Percentiles rank a stretch among this genome's conserved stretches.
Conservation (phyloP, 1,140 invertebrate genomes). For the Drosophila novamexicana region DNA sequence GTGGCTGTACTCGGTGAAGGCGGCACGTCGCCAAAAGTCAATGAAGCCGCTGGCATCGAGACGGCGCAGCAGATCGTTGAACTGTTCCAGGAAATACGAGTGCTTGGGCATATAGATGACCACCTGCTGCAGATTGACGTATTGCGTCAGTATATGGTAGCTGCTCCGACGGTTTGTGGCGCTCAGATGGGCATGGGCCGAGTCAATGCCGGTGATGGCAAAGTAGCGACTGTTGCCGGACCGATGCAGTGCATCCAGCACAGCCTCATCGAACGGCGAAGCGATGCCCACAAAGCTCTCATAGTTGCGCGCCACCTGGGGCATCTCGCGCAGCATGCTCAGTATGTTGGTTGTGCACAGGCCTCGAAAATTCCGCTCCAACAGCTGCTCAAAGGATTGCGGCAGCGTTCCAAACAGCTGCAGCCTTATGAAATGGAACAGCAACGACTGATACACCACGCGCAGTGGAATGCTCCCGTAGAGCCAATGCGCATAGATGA, state of each 20-base stretch:
- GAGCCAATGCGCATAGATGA: conserved; percentile 68
- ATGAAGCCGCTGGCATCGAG: conserved; percentile 57
- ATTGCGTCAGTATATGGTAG: conserved; percentile 47
- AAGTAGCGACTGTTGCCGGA: conserved; percentile 27
- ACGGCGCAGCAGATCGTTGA: conserved; percentile 30
- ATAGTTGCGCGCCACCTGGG: conserved; percentile 18
- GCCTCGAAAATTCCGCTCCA: conserved; percentile 41
- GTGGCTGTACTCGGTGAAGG: conserved; percentile 33
- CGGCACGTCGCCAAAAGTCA: conserved; percentile 42
- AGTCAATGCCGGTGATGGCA: conserved; percentile 52
- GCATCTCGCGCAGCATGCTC: conserved; percentile 54
- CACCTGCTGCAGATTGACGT: conserved; percentile 59
- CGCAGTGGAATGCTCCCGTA: conserved; percentile 58
- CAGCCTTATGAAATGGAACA: conserved; percentile 66
- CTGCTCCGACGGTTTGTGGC: not conserved
- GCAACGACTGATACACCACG: conserved; percentile 64
- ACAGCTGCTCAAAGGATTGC: conserved; percentile 47
- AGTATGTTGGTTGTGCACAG: conserved; percentile 49
- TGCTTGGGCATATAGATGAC: conserved; percentile 73
- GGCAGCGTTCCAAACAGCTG: conserved; percentile 53
- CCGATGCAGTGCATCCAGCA: conserved; percentile 41
- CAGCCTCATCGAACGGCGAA: conserved; percentile 38
- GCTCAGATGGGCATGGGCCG: conserved; percentile 30
- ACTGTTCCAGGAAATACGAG: conserved; percentile 50
- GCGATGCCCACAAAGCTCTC: conserved; percentile 23